Percentiles rank a stretch among this genome's conserved stretches.
Conservation (phyloP, 2,797 vertebrate species). For the Acestrorhynchus altus region DNA sequence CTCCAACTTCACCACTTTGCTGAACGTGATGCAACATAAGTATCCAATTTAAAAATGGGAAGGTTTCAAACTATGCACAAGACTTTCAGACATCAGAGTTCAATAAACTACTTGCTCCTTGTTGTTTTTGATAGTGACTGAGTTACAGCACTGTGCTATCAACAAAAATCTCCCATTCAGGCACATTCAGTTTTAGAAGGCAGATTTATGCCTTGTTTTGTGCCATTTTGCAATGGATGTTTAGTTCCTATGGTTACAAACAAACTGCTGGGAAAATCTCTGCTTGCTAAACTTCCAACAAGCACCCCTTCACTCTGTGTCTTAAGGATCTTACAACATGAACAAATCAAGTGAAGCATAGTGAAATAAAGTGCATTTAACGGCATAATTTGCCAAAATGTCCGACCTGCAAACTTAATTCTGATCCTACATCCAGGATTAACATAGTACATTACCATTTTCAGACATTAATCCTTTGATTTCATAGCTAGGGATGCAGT, state of each 20-base stretch:
- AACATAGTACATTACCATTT: too few relatives aligned
- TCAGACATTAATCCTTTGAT: too few relatives aligned
- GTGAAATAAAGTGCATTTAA: neutral
- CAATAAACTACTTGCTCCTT: neutral
- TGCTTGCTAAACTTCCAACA: neutral
- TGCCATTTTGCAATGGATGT: neutral
- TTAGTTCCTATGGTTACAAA: neutral
- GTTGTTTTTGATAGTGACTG: neutral
- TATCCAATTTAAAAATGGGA: too few relatives aligned
- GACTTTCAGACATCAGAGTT: neutral
- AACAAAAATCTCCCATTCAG: neutral
- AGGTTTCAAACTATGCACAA: too few relatives aligned
- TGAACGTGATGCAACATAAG: too few relatives aligned
- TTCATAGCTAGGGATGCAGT: too few relatives aligned
- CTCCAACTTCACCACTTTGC: too few relatives aligned
- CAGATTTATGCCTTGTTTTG: neutral
- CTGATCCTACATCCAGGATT: neutral
- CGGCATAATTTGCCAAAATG: conserved; percentile 3
- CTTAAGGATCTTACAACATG: neutral
- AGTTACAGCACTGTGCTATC: too few relatives aligned
- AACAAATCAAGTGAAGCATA: neutral
- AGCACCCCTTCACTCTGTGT: neutral
- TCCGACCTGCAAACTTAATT: neutral
- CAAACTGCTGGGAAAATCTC: neutral
- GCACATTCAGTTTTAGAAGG: neutral